Evolutionary conservation across 53 echinoderm and acorn worm species (phyloP).

Genomic region (Echinarachnius parma): DNA sequence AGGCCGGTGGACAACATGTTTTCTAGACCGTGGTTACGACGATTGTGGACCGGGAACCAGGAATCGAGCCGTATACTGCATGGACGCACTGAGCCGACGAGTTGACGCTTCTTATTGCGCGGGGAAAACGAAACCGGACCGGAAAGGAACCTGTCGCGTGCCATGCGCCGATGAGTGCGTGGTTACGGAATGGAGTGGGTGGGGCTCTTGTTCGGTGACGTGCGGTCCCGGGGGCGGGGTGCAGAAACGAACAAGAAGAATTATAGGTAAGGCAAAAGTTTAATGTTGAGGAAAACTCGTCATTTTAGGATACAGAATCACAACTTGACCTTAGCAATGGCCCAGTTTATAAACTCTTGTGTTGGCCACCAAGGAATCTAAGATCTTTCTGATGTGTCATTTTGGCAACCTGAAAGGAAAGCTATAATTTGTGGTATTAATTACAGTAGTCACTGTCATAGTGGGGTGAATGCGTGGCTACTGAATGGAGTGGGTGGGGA

Average conservation of each 20-base stretch:
- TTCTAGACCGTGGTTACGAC: constrained; percentile 48
- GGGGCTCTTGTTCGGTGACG: constrained; percentile 76
- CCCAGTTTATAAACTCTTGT: too few relatives aligned
- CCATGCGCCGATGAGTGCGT: constrained; percentile 95
- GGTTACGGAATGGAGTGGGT: constrained; percentile 84
- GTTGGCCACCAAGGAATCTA: too few relatives aligned
- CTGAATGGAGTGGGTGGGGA: too few relatives aligned
- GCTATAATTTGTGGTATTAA: too few relatives aligned
- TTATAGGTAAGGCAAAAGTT: constrained; percentile 84
- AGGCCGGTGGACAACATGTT: constrained; percentile 87
- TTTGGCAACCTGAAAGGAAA: too few relatives aligned
- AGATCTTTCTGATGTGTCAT: too few relatives aligned
- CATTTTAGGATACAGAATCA: too few relatives aligned
- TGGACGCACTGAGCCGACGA: constrained; percentile 64
- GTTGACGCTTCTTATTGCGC: constrained; percentile 55
- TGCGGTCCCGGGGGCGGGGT: constrained; percentile 85
- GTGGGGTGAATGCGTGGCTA: too few relatives aligned
- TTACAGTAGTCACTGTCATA: too few relatives aligned
- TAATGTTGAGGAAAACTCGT: too few relatives aligned
- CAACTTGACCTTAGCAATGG: too few relatives aligned
- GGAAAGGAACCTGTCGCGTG: constrained; percentile 51
- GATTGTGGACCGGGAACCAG: constrained; percentile 75
- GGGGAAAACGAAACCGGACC: constrained; percentile 36
- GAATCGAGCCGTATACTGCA: constrained; percentile 75
- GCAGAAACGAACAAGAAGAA: constrained; percentile 64